Percentiles rank a stretch among this genome's conserved stretches.
Conservation (phyloP, 2,797 vertebrate genomes). For the Lacerta viridis region DNA sequence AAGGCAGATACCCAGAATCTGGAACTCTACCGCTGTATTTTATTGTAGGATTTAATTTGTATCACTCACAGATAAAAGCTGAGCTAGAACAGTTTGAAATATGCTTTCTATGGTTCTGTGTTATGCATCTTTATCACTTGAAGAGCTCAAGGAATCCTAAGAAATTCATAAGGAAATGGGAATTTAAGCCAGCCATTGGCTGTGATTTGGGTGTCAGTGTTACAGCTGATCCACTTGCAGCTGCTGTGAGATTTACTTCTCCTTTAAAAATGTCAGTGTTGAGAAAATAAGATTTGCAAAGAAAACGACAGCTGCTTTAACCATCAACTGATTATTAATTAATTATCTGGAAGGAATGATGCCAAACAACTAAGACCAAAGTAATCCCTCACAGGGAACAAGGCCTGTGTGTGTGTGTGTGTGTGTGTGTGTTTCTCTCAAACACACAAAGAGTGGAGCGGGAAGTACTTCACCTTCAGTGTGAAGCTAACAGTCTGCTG, state of each 20-base stretch:
- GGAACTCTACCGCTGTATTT: not conserved
- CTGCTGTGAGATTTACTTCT: conserved; percentile 19
- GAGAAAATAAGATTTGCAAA: not conserved
- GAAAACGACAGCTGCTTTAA: not conserved
- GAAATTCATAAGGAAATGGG: not conserved
- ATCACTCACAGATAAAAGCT: not conserved
- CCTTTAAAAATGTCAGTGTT: not conserved
- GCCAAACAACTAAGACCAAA: not conserved
- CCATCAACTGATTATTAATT: not conserved
- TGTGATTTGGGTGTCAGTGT: not conserved
- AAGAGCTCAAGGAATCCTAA: not conserved
- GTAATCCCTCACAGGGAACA: not conserved
- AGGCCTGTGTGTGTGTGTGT: not conserved
- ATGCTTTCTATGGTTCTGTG: not conserved
- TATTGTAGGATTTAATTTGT: not conserved
- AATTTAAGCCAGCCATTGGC: not conserved
- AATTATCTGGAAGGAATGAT: not conserved
- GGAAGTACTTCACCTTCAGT: not conserved
- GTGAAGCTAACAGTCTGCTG: not conserved
- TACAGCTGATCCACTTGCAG: not conserved
- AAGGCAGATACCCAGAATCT: not conserved
- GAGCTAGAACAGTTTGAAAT: not conserved
- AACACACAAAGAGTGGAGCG: not conserved
- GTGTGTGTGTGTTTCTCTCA: too few relatives aligned
- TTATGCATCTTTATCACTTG: not conserved